These are phyloP conservation scores for Drosophila watanabei DNA, from an alignment of 1,140 invertebrate genomes.

Conservation along the genomic window DNA sequence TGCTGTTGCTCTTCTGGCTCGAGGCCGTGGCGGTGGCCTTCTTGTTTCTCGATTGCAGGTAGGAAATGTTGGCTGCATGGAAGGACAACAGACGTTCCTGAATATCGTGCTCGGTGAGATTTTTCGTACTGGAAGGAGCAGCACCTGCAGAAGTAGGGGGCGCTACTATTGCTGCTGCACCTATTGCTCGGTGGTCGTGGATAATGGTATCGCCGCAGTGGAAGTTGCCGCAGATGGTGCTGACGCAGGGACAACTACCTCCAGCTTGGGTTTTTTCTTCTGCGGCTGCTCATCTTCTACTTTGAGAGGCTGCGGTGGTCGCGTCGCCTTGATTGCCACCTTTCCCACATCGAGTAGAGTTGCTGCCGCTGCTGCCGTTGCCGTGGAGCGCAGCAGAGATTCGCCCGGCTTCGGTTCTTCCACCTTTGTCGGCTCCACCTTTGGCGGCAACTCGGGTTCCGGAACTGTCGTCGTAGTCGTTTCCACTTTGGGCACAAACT, in stretches of 20 bases:
- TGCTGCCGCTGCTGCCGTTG: conserved; percentile 24
- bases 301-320: conserved; percentile 25
- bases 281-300: conserved; percentile 59
- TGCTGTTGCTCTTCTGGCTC: conserved; percentile 27
- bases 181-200: neutral
- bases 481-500: conserved; percentile 34
- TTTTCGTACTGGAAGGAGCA: conserved; percentile 47
- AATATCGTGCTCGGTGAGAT: conserved; percentile 87
- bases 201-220: neutral
- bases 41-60: conserved; percentile 88
- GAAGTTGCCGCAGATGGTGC: neutral
- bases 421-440: conserved; percentile 15
- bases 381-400: conserved; percentile 57
- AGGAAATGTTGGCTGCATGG: conserved; percentile 87
- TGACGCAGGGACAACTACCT: conserved; percentile 8
- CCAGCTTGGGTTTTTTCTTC: conserved; percentile 68
- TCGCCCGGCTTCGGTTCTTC: conserved; percentile 67
- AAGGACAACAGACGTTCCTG: conserved; percentile 88
- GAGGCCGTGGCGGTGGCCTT: conserved; percentile 76
- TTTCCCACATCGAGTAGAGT: conserved; percentile 42
- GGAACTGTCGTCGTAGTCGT: neutral
- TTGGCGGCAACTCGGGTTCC: conserved; percentile 10
- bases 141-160: neutral
- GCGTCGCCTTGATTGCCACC: conserved; percentile 32
- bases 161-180: neutral